Evolutionary conservation across 2,888 invertebrate genomes (phyloP).

Genomic region (Polyommatus iphigenia): DNA sequence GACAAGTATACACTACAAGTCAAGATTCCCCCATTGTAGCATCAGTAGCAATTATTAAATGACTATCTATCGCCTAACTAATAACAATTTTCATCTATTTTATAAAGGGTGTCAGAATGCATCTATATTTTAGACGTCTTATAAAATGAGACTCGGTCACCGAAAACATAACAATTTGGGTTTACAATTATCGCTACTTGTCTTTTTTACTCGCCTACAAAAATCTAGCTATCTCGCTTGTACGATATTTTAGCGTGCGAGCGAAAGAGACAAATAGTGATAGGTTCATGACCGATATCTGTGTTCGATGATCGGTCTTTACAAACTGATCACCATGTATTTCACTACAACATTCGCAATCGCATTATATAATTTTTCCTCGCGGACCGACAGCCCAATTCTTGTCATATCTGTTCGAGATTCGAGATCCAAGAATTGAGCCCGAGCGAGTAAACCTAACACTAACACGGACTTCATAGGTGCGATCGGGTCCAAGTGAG

Average conservation of each 20-base stretch:
- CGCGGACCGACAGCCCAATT: neutral
- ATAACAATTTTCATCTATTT: constrained; percentile 10
- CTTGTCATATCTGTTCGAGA: neutral
- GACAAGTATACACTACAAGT: constrained; percentile 9
- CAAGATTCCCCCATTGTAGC: neutral
- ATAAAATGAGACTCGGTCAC: neutral
- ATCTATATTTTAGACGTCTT: neutral
- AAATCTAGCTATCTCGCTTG: neutral
- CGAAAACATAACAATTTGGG: neutral
- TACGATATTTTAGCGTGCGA: neutral
- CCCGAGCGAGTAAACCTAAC: constrained; percentile 2
- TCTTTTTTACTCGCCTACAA: neutral
- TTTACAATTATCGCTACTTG: neutral
- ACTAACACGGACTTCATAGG: constrained; percentile 2
- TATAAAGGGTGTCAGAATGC: neutral
- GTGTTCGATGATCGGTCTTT: neutral
- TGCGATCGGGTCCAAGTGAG: constrained; percentile 35
- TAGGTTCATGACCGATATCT: neutral
- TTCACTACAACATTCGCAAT: neutral
- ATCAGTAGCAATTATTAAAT: constrained; percentile 25
- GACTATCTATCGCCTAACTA: constrained; percentile 28
- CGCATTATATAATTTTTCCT: neutral
- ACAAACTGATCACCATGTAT: neutral
- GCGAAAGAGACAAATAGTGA: neutral
- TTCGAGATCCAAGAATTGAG: neutral